phyloP scores from a whole-genome alignment of 2,888 invertebrate species.

The Athetis lepigone region DNA sequence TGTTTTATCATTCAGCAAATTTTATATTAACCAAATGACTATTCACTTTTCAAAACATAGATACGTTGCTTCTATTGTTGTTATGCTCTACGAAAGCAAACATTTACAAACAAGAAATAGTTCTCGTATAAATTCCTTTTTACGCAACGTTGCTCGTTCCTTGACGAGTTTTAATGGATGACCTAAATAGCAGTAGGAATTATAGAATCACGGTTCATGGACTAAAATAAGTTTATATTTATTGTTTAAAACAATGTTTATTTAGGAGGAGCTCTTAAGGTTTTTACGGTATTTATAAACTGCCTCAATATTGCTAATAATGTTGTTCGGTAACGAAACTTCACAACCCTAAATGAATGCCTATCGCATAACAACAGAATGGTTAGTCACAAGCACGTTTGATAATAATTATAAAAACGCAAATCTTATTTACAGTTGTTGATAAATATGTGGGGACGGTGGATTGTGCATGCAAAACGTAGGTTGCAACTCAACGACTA shows the following conservation, averaged over 20 bases:
- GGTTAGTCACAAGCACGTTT: slow-evolving; percentile 2
- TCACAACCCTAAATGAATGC: background rate
- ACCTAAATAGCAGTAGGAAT: slow-evolving; percentile 50
- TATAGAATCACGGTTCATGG: slow-evolving; percentile 31
- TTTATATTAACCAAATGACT: slow-evolving; percentile 68
- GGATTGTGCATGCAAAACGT: slow-evolving; percentile 71
- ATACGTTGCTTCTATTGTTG: slow-evolving; percentile 59
- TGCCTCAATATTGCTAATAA: background rate
- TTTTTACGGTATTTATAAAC: slow-evolving; percentile 7
- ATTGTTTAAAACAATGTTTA: background rate
- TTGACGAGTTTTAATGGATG: slow-evolving; percentile 50
- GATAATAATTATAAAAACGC: slow-evolving; percentile 43
- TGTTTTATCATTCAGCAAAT: slow-evolving; percentile 74
- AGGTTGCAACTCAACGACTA: slow-evolving; percentile 79
- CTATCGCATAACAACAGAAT: slow-evolving; percentile 1
- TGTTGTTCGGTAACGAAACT: background rate
- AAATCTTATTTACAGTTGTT: slow-evolving; percentile 53
- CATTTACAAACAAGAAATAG: slow-evolving; percentile 53
- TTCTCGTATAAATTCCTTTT: slow-evolving; percentile 53
- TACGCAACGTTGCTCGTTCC: slow-evolving; percentile 55
- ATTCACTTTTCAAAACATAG: slow-evolving; percentile 44
- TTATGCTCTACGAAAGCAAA: slow-evolving; percentile 53
- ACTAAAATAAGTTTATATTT: slow-evolving; percentile 29
- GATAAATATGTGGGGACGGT: slow-evolving; percentile 50
- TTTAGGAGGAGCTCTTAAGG: background rate